A percentile compares a stretch with the other conserved stretches of the same genome.
These are phyloP conservation scores for Charanyca ferruginea DNA, from an alignment of 2,888 invertebrate species.

Conservation along the genomic window DNA sequence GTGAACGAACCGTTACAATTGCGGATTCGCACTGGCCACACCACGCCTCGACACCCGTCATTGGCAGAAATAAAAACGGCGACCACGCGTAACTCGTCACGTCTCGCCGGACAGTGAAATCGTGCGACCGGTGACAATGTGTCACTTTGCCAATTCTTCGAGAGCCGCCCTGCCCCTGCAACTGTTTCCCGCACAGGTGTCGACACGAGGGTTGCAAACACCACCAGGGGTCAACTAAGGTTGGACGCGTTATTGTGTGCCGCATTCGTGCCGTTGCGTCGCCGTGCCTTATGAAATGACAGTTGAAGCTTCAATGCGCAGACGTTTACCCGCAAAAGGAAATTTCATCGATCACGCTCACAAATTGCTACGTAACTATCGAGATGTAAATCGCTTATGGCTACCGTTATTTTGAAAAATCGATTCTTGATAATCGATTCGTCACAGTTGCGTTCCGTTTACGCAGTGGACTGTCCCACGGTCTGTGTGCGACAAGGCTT, in stretches of 20 bases:
- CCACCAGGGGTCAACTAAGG: constrained; percentile 70
- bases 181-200: constrained; percentile 46
- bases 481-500: constrained; percentile 70
- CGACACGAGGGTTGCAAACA: constrained; percentile 45
- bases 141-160: constrained; percentile 77
- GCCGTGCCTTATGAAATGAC: constrained; percentile 89
- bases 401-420: constrained; percentile 90
- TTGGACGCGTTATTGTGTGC: constrained; percentile 79
- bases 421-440: constrained; percentile 88
- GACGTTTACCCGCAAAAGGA: constrained; percentile 87
- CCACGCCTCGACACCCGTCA: constrained; percentile 91
- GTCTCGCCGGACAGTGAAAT: constrained; percentile 89
- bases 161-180: constrained; percentile 69
- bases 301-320: constrained; percentile 89
- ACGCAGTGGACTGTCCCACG: constrained; percentile 87
- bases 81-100: constrained; percentile 91
- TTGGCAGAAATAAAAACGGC: constrained; percentile 91
- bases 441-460: constrained; percentile 87
- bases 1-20: constrained; percentile 67
- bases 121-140: constrained; percentile 90
- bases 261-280: constrained; percentile 80
- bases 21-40: constrained; percentile 81
- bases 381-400: constrained; percentile 88
- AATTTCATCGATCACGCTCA: constrained; percentile 89
- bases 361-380: constrained; percentile 88